Conservation (phyloP, 2,797 vertebrate species). For the Adrianichthys oophorus region DNA sequence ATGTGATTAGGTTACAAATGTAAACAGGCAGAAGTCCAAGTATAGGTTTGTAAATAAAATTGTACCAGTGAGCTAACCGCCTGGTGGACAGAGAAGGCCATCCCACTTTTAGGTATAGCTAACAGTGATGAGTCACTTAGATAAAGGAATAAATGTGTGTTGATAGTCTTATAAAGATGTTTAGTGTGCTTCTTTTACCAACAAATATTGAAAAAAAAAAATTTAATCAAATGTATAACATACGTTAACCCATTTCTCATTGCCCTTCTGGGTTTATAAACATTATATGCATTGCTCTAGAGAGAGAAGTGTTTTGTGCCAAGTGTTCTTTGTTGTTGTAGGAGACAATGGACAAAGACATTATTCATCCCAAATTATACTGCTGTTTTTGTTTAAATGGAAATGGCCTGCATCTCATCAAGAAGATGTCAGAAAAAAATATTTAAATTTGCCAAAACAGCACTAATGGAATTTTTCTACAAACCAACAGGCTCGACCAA, state of each 20-base stretch:
- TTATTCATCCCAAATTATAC: constrained; percentile 67
- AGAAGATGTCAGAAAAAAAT: constrained; percentile 46
- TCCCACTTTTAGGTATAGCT: too few species aligned
- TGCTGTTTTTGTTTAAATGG: constrained; percentile 64
- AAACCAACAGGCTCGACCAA: constrained; percentile 48
- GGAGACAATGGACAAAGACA: constrained; percentile 73
- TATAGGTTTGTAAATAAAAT: too few species aligned
- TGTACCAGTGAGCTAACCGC: too few species aligned
- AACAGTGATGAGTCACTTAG: too few species aligned
- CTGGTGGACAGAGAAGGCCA: too few species aligned
- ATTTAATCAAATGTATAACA: constrained; percentile 11
- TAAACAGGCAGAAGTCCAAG: too few species aligned
- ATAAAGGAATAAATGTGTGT: too few species aligned
- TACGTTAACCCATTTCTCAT: constrained; percentile 38
- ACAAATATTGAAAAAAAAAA: constrained; percentile 8
- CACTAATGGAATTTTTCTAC: constrained; percentile 30
- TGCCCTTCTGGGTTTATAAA: constrained; percentile 29
- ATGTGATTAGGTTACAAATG: too few species aligned
- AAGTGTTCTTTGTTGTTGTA: constrained; percentile 51
- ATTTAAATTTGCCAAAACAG: constrained; percentile 39
- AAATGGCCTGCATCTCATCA: constrained; percentile 61
- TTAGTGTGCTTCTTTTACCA: background rate
- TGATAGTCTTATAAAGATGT: too few species aligned
- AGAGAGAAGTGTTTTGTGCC: constrained; percentile 38
- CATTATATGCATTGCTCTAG: constrained; percentile 39